phyloP scores from a whole-genome alignment of 1,140 invertebrate genomes.

The Drosophila seguyi region DNA sequence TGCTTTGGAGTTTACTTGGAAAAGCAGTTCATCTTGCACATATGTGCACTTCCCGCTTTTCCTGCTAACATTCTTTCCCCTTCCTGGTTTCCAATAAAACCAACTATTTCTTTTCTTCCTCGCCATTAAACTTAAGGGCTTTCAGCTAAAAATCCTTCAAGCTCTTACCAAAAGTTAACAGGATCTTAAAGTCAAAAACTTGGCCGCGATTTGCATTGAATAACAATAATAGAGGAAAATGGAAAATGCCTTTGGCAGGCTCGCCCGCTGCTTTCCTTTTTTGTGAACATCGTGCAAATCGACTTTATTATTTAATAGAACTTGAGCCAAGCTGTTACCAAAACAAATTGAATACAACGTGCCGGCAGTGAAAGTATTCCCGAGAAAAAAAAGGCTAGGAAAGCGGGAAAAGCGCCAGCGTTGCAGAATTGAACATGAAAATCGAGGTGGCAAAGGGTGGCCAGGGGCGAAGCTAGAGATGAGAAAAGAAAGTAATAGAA shows the following conservation, averaged over 20 bases:
- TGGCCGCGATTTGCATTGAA: constrained; percentile 59
- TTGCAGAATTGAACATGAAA: constrained; percentile 44
- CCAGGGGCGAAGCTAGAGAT: constrained; percentile 2
- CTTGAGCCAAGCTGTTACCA: constrained; percentile 75
- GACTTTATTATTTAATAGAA: constrained; percentile 83
- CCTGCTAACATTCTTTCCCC: background rate
- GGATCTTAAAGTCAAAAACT: constrained; percentile 28
- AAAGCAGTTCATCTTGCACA: background rate
- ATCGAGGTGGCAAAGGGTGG: constrained; percentile 7
- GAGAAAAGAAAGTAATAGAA: constrained; percentile 68
- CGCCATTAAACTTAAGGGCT: background rate
- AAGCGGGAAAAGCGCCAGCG: constrained; percentile 33
- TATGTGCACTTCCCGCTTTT: constrained; percentile 4
- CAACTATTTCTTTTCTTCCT: background rate
- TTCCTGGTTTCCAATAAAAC: background rate
- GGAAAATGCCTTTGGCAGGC: constrained; percentile 9
- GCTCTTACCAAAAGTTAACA: constrained; percentile 12
- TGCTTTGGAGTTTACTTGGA: background rate
- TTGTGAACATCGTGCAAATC: constrained; percentile 69
- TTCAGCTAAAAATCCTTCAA: background rate
- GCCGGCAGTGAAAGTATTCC: constrained; percentile 38
- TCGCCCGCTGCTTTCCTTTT: constrained; percentile 1
- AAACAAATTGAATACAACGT: constrained; percentile 82
- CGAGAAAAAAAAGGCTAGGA: constrained; percentile 20
- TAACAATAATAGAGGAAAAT: constrained; percentile 56